These are phyloP conservation scores for Drosophila paucipuncta DNA, from an alignment of 2,888 invertebrate species.

Conservation along the genomic window DNA sequence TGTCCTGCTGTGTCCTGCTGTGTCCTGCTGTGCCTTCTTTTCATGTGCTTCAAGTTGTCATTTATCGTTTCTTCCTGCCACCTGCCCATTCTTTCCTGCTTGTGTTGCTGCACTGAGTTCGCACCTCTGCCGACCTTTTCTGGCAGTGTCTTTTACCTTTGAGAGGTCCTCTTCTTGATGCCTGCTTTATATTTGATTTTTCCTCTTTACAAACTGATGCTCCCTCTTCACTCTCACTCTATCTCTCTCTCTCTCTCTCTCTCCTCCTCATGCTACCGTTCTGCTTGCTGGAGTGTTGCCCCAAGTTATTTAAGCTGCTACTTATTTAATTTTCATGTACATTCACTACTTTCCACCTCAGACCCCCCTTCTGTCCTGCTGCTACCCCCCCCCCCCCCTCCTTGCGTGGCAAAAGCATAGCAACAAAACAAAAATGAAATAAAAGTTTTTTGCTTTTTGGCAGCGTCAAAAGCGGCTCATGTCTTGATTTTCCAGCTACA, in stretches of 20 bases:
- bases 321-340: conserved; percentile 82
- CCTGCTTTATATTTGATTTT: conserved; percentile 54
- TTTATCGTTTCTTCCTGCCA: conserved; percentile 19
- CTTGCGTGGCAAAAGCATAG: background rate
- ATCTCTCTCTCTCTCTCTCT: background rate
- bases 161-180: conserved; percentile 40
- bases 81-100: background rate
- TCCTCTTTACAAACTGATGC: conserved; percentile 12
- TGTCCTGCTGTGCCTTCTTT: conserved; percentile 24
- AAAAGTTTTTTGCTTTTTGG: conserved; percentile 27
- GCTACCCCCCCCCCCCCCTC: background rate
- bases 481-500: conserved; percentile 33
- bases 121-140: conserved; percentile 54
- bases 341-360: conserved; percentile 42
- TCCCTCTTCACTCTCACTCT: no score
- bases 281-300: conserved; percentile 19
- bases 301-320: conserved; percentile 76
- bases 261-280: conserved; percentile 34
- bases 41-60: conserved; percentile 48
- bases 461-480: conserved; percentile 17
- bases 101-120: conserved; percentile 34
- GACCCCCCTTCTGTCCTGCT: no score
- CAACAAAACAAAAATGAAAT: background rate
- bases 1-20: conserved; percentile 12
- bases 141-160: conserved; percentile 13